Evolutionary conservation across 2,113 vertebrate species (phyloP), one percentile per base, ranked within the genome.

Genomic region (Alligator sinensis): DNA sequence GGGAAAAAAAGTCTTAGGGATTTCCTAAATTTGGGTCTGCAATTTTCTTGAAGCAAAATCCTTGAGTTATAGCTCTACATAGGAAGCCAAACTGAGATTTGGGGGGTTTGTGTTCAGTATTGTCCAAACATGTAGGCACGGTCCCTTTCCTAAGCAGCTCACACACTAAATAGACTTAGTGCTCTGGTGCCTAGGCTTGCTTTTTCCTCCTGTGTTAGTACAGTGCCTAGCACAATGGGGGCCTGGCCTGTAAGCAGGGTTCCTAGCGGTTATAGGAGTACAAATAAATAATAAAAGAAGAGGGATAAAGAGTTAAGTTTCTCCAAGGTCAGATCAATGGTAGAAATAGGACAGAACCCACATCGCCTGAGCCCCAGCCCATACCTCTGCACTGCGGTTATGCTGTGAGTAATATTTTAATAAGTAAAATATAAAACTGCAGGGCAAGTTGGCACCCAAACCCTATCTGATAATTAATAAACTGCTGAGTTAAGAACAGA

Each of bases 21-120:
- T 2, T 11, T 21, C 59, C 38, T 34, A 7, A 61, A 66, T 38
- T 66, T 6, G 5, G 13, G 10, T n/a, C 11, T 3, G 0, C 0
- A 1, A 13, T 18, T 55, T 58, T n/a, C 12, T 34, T 66, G 27
- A 66, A 17, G 28, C 47, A 47, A 47, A 66, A n/a, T n/a, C 28
- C n/a, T n/a, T 66, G 21, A 22, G 24, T 24, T 24, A 47, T 13
- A 47, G 70, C 24, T 34, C 22, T 47, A 13, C 21, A 74, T 11
- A 38, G 47, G 70, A 34, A 22, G 17, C 70, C 21, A 18, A 74
- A 24, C 34, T 4, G 14, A 15, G 12, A 47, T 47, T 22, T 24
- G 21, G 70, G 34, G 6, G 4, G 21, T 6, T 15, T 74, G 11
- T 74, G 34, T 21, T 24, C 12, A 22, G 21, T 6, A 21, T 47